Conservation (phyloP, 1,140 invertebrate species). For the Pogonognathellus flavescens region DNA sequence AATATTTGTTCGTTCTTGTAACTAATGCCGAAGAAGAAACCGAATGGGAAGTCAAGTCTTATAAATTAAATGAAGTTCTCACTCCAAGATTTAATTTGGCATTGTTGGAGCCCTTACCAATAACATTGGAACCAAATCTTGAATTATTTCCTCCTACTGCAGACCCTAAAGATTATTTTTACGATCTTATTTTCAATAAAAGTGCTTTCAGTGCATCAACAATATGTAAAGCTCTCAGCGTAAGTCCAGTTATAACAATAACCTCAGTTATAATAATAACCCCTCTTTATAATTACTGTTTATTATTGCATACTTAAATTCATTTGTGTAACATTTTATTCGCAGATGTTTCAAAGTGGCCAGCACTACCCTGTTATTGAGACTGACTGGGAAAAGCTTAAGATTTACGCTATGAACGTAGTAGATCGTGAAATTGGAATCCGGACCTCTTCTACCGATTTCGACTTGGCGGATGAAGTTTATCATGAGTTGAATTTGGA, state of each 20-base stretch:
- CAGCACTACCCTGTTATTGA: slow-evolving; percentile 37
- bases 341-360: slow-evolving; percentile 61
- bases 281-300: neutral
- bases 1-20: slow-evolving; percentile 63
- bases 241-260: slow-evolving; percentile 15
- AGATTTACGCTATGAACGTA: slow-evolving; percentile 61
- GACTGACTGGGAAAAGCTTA: slow-evolving; percentile 61
- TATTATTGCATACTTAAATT: neutral
- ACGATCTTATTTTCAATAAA: slow-evolving; percentile 66
- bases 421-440: slow-evolving; percentile 62
- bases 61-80: slow-evolving; percentile 54
- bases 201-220: slow-evolving; percentile 60
- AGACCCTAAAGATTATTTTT: slow-evolving; percentile 65
- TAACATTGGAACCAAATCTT: slow-evolving; percentile 50
- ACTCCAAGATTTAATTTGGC: slow-evolving; percentile 64
- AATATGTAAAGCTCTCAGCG: slow-evolving; percentile 63
- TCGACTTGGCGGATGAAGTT: slow-evolving; percentile 60
- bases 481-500: slow-evolving; percentile 55
- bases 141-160: slow-evolving; percentile 7
- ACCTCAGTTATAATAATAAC: neutral
- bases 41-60: slow-evolving; percentile 66
- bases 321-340: neutral
- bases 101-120: slow-evolving; percentile 64
- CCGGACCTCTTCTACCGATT: slow-evolving; percentile 47
- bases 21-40: slow-evolving; percentile 65